These are phyloP conservation scores for Fregata magnificens DNA, from an alignment of 2,113 vertebrate species.

Conservation along the genomic window DNA sequence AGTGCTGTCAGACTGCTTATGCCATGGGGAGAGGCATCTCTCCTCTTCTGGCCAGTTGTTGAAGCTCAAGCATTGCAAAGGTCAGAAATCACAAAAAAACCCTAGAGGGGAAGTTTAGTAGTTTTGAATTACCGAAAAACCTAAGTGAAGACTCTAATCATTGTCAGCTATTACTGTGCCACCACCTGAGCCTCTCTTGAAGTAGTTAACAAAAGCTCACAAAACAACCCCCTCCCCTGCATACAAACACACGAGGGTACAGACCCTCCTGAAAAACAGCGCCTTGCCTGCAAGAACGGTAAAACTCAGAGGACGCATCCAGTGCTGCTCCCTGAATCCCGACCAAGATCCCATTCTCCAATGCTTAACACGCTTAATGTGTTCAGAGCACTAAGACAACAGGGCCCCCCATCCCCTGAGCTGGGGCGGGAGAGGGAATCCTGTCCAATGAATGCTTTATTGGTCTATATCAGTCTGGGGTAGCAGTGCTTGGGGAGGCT, in stretches of 20 bases:
- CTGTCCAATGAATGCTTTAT: neutral
- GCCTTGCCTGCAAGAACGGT: rapidly evolving
- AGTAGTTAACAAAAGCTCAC: neutral
- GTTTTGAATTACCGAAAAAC: neutral
- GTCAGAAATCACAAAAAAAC: neutral
- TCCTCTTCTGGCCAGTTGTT: neutral
- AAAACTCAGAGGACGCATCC: neutral
- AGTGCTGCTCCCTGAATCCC: neutral
- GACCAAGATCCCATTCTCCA: neutral
- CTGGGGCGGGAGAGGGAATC: neutral
- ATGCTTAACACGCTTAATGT: rapidly evolving
- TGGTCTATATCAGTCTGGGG: rapidly evolving
- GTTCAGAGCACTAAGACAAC: neutral
- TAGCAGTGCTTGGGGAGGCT: neutral
- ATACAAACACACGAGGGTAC: rapidly evolving
- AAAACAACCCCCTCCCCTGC: neutral
- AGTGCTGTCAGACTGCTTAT: neutral
- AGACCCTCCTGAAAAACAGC: neutral
- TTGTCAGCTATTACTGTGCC: neutral
- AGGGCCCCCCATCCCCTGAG: neutral
- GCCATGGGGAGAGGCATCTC: neutral
- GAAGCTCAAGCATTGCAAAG: neutral
- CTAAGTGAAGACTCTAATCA: neutral
- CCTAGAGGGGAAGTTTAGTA: neutral
- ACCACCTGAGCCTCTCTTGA: neutral